phyloP scores from a whole-genome alignment of 2,888 invertebrate genomes.

The Rhagophthalmus giganteus region DNA sequence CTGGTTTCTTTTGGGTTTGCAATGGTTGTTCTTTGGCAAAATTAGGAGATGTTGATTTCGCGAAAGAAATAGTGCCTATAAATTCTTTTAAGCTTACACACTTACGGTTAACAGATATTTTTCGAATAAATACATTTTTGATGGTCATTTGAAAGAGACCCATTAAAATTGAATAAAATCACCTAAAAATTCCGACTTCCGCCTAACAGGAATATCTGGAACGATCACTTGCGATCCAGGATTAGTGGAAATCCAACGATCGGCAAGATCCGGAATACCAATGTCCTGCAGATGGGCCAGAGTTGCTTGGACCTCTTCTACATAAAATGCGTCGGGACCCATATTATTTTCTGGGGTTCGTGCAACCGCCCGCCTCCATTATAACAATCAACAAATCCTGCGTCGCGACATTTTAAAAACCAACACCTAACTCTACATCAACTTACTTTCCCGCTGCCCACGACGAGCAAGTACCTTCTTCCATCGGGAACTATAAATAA shows the following conservation, averaged over 20 bases:
- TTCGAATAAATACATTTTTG: neutral
- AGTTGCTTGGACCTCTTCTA: conserved; percentile 89
- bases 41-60: conserved; percentile 25
- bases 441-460: conserved; percentile 66
- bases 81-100: too few species aligned
- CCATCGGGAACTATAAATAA: conserved; percentile 61
- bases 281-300: conserved; percentile 75
- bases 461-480: conserved; percentile 73
- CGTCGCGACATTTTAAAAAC: neutral
- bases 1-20: conserved; percentile 52
- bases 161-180: conserved; percentile 24
- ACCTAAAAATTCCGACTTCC: conserved; percentile 46
- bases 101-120: too few species aligned
- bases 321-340: conserved; percentile 80
- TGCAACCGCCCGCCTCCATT: conserved; percentile 77
- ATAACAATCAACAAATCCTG: conserved; percentile 70
- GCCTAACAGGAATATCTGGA: conserved; percentile 40
- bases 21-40: conserved; percentile 46
- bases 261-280: conserved; percentile 72
- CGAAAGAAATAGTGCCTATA: conserved; percentile 26
- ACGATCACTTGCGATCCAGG: conserved; percentile 63
- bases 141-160: neutral
- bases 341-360: conserved; percentile 66
- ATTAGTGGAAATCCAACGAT: conserved; percentile 69
- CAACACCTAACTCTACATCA: too few species aligned